Conservation (phyloP, 2,888 invertebrate species). For the Thereva unica region DNA sequence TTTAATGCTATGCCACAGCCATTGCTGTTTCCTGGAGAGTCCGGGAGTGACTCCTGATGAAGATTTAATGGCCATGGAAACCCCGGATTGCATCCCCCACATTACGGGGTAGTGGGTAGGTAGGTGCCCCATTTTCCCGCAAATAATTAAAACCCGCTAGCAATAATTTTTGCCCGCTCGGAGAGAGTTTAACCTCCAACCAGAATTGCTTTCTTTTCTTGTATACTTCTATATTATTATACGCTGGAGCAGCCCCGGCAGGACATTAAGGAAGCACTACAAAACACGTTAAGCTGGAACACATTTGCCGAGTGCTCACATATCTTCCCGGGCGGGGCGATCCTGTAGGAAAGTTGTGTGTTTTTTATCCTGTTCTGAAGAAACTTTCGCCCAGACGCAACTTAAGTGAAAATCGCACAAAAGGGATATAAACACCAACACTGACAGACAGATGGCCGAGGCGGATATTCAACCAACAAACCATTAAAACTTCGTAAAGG, state of each 20-base stretch:
- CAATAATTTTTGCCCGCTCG: conserved; percentile 29
- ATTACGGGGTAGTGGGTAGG: too few species aligned
- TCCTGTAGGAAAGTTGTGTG: conserved; percentile 2
- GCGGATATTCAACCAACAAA: conserved; percentile 33
- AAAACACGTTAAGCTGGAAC: conserved; percentile 32
- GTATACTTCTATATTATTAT: background rate
- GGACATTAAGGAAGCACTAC: conserved; percentile 30
- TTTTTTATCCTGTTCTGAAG: background rate
- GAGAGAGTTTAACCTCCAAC: background rate
- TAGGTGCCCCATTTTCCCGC: background rate
- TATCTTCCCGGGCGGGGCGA: conserved; percentile 13
- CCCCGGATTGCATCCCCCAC: background rate
- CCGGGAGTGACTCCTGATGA: conserved; percentile 19
- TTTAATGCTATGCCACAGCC: conserved; percentile 19
- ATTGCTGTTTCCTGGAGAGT: background rate
- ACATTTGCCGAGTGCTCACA: conserved; percentile 32
- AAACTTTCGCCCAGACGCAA: conserved; percentile 17
- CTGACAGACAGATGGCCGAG: conserved; percentile 31
- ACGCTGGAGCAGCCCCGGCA: conserved; percentile 3
- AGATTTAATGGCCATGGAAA: conserved; percentile 32
- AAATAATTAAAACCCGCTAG: conserved; percentile 29
- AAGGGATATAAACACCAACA: conserved; percentile 30
- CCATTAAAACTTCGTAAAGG: conserved; percentile 28
- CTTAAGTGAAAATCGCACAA: conserved; percentile 12
- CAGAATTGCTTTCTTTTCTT: background rate